phyloP scores from a whole-genome alignment of 2,888 invertebrate genomes.

The Nomada ferruginata region DNA sequence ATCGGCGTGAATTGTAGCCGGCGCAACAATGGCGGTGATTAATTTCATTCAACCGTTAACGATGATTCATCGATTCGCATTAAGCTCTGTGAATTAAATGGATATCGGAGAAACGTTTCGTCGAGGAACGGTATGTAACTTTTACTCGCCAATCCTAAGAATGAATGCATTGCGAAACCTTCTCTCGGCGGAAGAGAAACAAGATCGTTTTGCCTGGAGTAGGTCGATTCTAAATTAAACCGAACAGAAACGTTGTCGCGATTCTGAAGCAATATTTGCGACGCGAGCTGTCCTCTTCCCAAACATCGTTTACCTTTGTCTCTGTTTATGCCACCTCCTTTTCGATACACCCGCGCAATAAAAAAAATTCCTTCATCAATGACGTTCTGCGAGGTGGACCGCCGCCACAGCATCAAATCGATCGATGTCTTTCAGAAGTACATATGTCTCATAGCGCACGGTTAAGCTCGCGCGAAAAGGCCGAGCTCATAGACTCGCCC shows the following conservation, averaged over 20 bases:
- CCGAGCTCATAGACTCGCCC: slow-evolving; percentile 13
- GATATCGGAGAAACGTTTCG: not conserved
- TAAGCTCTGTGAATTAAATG: slow-evolving; percentile 43
- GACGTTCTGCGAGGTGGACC: not conserved
- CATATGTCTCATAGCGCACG: not conserved
- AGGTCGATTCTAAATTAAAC: not conserved
- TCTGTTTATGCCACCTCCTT: slow-evolving; percentile 1
- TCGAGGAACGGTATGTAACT: not conserved
- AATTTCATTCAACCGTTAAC: slow-evolving; percentile 57
- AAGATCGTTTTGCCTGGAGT: not conserved
- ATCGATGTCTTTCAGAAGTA: slow-evolving; percentile 32
- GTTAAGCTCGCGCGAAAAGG: slow-evolving; percentile 26
- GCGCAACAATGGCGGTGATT: slow-evolving; percentile 56
- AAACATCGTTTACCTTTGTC: slow-evolving; percentile 12
- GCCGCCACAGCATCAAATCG: slow-evolving; percentile 25
- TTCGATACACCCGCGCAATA: slow-evolving; percentile 3
- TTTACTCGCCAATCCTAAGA: not conserved
- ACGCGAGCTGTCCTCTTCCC: not conserved
- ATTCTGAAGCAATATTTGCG: not conserved
- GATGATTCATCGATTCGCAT: slow-evolving; percentile 57
- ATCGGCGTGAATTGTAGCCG: slow-evolving; percentile 28
- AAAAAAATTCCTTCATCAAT: slow-evolving; percentile 27
- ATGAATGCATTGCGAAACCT: not conserved
- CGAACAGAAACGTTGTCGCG: not conserved
- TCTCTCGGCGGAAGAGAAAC: not conserved